Evolutionary conservation across 1,140 invertebrate species (phyloP), one percentile per base, ranked within the genome.

Genomic region (Polypedilum vanderplanki): DNA sequence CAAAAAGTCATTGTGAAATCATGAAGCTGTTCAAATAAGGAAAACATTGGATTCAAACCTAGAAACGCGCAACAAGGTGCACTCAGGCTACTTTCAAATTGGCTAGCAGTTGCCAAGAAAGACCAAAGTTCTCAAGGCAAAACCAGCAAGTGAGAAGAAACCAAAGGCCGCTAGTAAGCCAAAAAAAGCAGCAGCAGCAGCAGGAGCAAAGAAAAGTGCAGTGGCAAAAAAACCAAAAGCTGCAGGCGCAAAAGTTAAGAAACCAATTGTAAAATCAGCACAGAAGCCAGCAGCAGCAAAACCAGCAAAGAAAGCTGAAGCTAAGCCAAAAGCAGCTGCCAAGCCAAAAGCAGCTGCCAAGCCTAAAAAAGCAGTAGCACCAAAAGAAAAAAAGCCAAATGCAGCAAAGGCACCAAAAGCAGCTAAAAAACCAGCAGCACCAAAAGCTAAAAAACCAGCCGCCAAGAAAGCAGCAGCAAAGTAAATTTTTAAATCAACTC

Each of bases 11-110:
- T 86, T 75, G 78, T 89, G 76, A 88, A 87, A 78, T 80, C 79
- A n/a, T n/a, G n/a, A n/a, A 65, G 87, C 87, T 20, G 87, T 89
- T 20, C n/a, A n/a, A 82, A 80, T 0, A 83, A 81, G 20, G 87
- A n/a, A n/a, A 87, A 33, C 80, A 81, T 7, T 77, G 89, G 41
- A 84, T 87, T 4, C 87, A 88, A 81, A 85, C 86, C 41, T 88
- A 88, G 78, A 88, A 87, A 77, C 87, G 87, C 7, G 88, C 87
- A 0, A n/a, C n/a, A n/a, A n/a, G n/a, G n/a, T n/a, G n/a, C n/a
- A n/a, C n/a, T 84, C 85, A 57, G 88, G 87, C 20, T 87, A n/a
- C 86, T 0, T 88, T 88, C 83, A 88, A 88, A 79, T 77, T 88
- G 9, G 78, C 76, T 7, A n/a, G 78, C 79, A 67, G 74, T 57